These are phyloP conservation scores for Clunio marinus DNA, from an alignment of 2,888 invertebrate genomes.

Conservation along the genomic window DNA sequence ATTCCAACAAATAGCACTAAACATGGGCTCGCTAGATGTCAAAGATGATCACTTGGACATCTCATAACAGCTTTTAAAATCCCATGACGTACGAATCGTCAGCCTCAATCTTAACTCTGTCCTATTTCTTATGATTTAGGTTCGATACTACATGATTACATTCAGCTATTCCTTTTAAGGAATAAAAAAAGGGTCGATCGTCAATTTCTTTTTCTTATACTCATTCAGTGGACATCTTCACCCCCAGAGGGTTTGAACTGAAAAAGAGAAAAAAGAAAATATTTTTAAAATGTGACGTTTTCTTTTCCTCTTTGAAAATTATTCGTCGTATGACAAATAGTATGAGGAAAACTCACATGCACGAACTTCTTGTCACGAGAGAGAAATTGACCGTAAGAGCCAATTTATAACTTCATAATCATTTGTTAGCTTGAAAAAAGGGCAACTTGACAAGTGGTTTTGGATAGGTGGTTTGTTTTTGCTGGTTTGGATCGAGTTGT, in stretches of 20 bases:
- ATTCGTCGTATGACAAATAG: neutral
- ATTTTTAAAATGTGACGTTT: neutral
- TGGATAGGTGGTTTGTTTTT: neutral
- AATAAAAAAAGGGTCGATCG: conserved; percentile 18
- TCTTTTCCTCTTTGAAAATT: neutral
- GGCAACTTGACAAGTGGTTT: neutral
- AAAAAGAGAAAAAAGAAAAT: neutral
- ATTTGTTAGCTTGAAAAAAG: neutral
- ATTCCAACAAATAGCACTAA: conserved; percentile 18
- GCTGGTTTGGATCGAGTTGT: neutral
- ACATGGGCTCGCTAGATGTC: neutral
- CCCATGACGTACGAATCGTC: neutral
- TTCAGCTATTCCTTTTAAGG: neutral
- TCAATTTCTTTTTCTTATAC: too few relatives aligned
- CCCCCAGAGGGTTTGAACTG: neutral
- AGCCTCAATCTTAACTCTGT: too few relatives aligned
- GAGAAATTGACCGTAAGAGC: neutral
- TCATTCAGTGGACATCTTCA: too few relatives aligned
- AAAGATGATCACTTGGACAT: neutral
- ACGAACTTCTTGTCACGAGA: neutral
- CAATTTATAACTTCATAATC: conserved; percentile 23
- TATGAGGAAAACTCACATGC: neutral
- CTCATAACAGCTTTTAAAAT: neutral
- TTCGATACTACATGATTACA: neutral
- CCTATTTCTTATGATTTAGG: neutral